Evolutionary conservation across 2,113 vertebrate genomes (phyloP).

Genomic region (Corydoras maculifer): DNA sequence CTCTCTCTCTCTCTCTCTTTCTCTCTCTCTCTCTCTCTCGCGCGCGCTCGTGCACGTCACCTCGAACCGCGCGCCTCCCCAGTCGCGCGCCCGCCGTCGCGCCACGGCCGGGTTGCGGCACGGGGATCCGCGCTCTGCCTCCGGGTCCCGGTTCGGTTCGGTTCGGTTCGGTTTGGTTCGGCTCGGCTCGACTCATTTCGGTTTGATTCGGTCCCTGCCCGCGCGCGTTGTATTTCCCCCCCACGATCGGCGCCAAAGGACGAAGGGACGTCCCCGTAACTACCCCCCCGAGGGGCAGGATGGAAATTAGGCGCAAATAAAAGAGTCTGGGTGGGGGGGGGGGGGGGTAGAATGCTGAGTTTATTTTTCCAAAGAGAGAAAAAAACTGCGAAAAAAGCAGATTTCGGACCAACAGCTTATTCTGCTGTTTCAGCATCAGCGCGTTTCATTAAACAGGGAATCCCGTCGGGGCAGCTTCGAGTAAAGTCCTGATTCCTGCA

Average conservation of each 20-base stretch:
- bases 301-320: constrained; percentile 12
- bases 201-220: too few relatives aligned
- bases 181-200: too few relatives aligned
- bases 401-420: constrained; percentile 58
- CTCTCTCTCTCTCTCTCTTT: too few relatives aligned
- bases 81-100: neutral
- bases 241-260: neutral
- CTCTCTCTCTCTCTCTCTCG: too few relatives aligned
- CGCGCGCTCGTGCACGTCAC: neutral
- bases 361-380: neutral
- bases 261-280: neutral
- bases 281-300: constrained; percentile 32
- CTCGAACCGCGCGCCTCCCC: neutral
- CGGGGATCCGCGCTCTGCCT: too few relatives aligned
- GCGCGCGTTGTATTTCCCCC: too few relatives aligned
- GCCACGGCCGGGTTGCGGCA: neutral
- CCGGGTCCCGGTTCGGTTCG: too few relatives aligned
- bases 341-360: too few relatives aligned
- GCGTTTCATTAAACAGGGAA: constrained; percentile 20
- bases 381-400: constrained; percentile 8
- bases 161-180: too few relatives aligned
- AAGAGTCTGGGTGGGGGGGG: too few relatives aligned
- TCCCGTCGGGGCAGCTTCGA: neutral
- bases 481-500: too few relatives aligned
- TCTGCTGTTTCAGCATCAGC: constrained; percentile 47